Evolutionary conservation across 2,797 vertebrate species (phyloP).

Genomic region (Dicrostonyx torquatus): DNA sequence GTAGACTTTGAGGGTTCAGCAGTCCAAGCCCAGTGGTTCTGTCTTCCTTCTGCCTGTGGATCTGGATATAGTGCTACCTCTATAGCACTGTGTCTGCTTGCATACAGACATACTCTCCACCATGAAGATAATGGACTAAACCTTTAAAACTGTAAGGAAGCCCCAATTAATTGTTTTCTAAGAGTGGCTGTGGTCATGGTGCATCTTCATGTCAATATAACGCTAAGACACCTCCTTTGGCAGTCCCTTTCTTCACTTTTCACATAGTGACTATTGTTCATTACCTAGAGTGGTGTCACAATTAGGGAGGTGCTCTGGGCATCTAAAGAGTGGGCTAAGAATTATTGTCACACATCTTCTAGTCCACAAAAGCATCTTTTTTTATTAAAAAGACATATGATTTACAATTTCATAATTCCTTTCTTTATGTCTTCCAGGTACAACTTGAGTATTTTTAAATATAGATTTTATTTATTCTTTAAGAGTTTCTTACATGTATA

Average conservation of each 20-base stretch:
- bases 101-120: not conserved
- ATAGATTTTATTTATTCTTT: not conserved
- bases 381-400: not conserved
- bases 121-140: not conserved
- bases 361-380: not conserved
- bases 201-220: not conserved
- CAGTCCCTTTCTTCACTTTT: accelerated
- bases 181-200: not conserved
- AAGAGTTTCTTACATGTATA: not conserved
- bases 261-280: not conserved
- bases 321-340: not conserved
- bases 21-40: not conserved
- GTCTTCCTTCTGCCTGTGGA: not conserved
- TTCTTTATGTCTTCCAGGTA: not conserved
- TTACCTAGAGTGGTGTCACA: not conserved
- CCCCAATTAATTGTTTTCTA: not conserved
- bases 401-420: not conserved
- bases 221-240: not conserved
- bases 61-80: not conserved
- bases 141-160: not conserved
- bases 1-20: not conserved
- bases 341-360: not conserved
- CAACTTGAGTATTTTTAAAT: not conserved
- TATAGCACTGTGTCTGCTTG: not conserved
- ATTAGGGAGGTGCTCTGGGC: not conserved